Evolutionary conservation across 1,140 invertebrate genomes (phyloP), one percentile per base, ranked within the genome.

Genomic region (Neotoxoptera formosana): DNA sequence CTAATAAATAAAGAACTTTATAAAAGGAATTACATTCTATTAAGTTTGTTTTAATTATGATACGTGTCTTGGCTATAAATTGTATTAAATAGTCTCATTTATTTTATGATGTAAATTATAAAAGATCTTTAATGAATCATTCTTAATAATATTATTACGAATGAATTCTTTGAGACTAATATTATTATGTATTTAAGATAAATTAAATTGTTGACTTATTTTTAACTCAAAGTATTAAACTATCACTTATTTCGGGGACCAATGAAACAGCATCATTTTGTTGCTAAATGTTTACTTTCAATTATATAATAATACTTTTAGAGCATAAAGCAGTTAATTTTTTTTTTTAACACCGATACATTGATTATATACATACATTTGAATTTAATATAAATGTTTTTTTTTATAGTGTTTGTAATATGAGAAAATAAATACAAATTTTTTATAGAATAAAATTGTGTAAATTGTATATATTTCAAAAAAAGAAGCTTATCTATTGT

Each of bases 1-100:
- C 60, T 76, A 30, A 34, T 76, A 76, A 76, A 34, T n/a, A 30
- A 76, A 76, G n/a, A 76, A 76, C n/a, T 34, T n/a, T n/a, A 67
- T 67, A 17, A 34, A n/a, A n/a, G 14, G 60, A 76, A n/a, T 76
- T 20, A 76, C 60, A 76, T 76, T 76, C 60, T 34, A 76, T 76
- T 76, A 67, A 67, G 60, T 76, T 76, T 76, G 60, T 76, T 76
- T n/a, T 76, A n/a, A 76, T n/a, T 76, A n/a, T 67, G 60, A 67
- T 76, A n/a, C n/a, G 60, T 67, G 60, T 76, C 60, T 76, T 14
- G n/a, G n/a, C 3, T 76, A 34, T n/a, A 76, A 76, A 76, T 76
- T 76, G 60, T 76, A 76, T 34, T 3, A 30, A 67, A 67, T 76
- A 76, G 30, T 76, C 11, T 76, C n/a, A 76, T 17, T 76, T 76